Evolutionary conservation across 2,888 invertebrate species (phyloP), one percentile per base, ranked within the genome.

Genomic region (Acanthosepion lycidas): DNA sequence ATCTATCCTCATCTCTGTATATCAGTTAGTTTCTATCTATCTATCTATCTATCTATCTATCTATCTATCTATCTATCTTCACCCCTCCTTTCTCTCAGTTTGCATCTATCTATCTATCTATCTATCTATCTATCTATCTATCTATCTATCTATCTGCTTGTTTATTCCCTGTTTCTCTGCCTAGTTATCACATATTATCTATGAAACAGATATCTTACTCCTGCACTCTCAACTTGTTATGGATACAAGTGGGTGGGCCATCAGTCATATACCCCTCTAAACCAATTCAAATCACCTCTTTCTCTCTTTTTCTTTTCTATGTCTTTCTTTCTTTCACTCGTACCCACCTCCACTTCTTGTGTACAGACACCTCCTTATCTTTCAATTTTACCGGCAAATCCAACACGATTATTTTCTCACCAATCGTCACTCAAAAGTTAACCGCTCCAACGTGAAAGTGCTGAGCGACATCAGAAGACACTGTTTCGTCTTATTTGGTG

Each of bases 361-460:
- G 78, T 78, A 78, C 78, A 78, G 78, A 78, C 78, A 33, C 33
- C 78, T 78, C n/a, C n/a, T 78, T 78, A 78, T 78, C n/a, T n/a
- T 78, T 33, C 78, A 78, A 78, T n/a, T 78, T 78, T 78, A 78
- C n/a, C 78, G 78, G n/a, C n/a, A 78, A 78, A 78, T 78, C 78
- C 78, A 78, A 33, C 78, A n/a, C 78, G 78, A 78, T 78, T 78
- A 78, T 33, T n/a, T 78, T 33, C n/a, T 33, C 78, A 78, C 78
- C 78, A 78, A 78, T 78, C 78, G 78, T 33, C 78, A 33, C 78
- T 78, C 78, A 78, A 78, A n/a, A n/a, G 78, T 33, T 78, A 78
- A 78, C 78, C 78, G 78, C 78, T 78, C 78, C 15, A n/a, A n/a
- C 78, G 78, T 78, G 78, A 78, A 78, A 78, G 78, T 78, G 78